A percentile compares a stretch with the other conserved stretches of the same genome.
Evolutionary conservation across 2,888 invertebrate genomes (phyloP).

Genomic region (Miltochrista miniata): DNA sequence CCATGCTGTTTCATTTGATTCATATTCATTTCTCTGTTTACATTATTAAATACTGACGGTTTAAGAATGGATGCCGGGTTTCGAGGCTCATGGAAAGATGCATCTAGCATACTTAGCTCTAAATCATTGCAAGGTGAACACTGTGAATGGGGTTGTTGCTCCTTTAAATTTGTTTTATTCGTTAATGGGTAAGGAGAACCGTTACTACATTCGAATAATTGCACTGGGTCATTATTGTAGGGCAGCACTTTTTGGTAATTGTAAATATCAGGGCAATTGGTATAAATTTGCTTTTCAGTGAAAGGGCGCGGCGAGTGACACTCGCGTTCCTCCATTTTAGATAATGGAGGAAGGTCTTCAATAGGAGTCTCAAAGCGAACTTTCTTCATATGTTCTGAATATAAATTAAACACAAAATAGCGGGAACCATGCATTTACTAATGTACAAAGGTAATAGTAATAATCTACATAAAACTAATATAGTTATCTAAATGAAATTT

Average conservation of each 20-base stretch:
- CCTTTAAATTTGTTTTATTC: conserved; percentile 50
- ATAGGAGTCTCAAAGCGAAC: conserved; percentile 68
- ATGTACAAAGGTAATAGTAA: too few relatives aligned
- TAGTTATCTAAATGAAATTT: too few relatives aligned
- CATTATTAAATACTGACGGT: conserved; percentile 15
- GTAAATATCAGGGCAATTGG: conserved; percentile 41
- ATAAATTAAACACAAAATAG: neutral
- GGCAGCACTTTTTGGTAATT: conserved; percentile 44
- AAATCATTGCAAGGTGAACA: conserved; percentile 66
- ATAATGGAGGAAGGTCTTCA: conserved; percentile 25
- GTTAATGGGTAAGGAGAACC: conserved; percentile 64
- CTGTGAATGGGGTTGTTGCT: conserved; percentile 32
- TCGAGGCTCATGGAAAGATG: conserved; percentile 44
- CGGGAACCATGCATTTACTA: neutral
- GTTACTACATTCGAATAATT: conserved; percentile 63
- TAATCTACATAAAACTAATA: too few relatives aligned
- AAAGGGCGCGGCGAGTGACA: conserved; percentile 75
- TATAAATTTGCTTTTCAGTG: conserved; percentile 47
- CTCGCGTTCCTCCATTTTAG: conserved; percentile 61
- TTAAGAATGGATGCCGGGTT: conserved; percentile 35
- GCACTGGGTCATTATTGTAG: conserved; percentile 61
- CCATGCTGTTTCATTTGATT: conserved; percentile 38
- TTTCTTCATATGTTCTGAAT: conserved; percentile 62
- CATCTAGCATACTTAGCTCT: conserved; percentile 70
- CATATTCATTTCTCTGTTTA: conserved; percentile 1